Evolutionary conservation across 2,888 invertebrate species (phyloP), one percentile per base, ranked within the genome.

Genomic region (Drosophila rellima): DNA sequence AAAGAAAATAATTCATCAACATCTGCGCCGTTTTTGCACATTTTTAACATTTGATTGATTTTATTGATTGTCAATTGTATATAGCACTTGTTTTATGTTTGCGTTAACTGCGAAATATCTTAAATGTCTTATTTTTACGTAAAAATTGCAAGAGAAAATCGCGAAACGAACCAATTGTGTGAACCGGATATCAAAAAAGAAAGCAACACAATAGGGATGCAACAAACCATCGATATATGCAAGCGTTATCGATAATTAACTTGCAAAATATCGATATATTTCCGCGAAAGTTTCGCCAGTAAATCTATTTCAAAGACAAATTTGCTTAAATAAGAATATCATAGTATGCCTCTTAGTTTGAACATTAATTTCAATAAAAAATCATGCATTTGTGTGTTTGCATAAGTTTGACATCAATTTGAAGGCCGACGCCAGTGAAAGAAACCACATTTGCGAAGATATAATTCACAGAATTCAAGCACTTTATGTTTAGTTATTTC

Each of bases 171-270:
- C 91, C 89, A 90, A 91, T 89, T 86, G 74, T 78, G 84, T 88
- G 80, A 88, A 90, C 89, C 92, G 92, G 92, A 92, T 91, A 84
- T 89, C 70, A 80, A 83, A 90, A 92, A 91, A 91, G 91, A 89
- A 87, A 82, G 87, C 77, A 47, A 23, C 1, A 37, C 39, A 15
- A 2, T 50, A 67, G 78, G 20, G 63, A 63, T 59, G 48, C n/a
- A 29, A 52, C 1, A 10, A 33, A n/a, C 10, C 42, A 66, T 77
- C 66, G 66, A 60, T 70, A 52, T 7, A 3, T 1, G 6, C 5
- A 8, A 37, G 6, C 7, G n/a, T 8, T 31, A 62, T 42, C 73
- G 73, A 74, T 77, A 56, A 7, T 7, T 6, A 15, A 1, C 3
- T 15, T n/a, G 10, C 11, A 17, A 40, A 23, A 40, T 23, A 13